Conservation (phyloP, 92 coral and sea anemone species). For the Epizoanthus scotinus region DNA sequence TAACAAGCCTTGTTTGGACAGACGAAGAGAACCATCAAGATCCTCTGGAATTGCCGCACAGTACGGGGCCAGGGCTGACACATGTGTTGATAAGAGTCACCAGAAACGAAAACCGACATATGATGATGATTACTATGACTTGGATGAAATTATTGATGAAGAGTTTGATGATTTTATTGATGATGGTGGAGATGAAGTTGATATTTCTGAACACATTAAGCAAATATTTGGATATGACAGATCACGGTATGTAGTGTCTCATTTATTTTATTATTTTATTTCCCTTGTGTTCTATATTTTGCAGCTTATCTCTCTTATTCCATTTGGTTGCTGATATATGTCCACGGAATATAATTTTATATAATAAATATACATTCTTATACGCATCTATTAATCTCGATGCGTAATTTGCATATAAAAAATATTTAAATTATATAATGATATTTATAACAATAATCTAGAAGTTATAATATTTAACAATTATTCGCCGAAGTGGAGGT, state of each 20-base stretch:
- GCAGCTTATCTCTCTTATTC: too few species aligned
- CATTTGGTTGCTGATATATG: neutral
- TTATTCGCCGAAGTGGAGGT: too few species aligned
- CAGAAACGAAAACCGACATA: slow-evolving; percentile 12
- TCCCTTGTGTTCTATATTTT: too few species aligned
- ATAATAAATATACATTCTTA: too few species aligned
- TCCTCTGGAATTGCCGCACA: slow-evolving; percentile 31
- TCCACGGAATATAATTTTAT: too few species aligned
- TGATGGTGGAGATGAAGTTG: slow-evolving; percentile 68
- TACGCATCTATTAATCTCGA: too few species aligned
- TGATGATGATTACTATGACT: slow-evolving; percentile 39
- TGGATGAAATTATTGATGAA: slow-evolving; percentile 57
- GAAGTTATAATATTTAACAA: too few species aligned
- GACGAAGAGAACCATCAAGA: neutral
- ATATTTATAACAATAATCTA: too few species aligned
- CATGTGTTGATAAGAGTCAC: neutral
- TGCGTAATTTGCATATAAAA: too few species aligned
- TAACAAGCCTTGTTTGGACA: neutral
- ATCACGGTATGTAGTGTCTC: slow-evolving; percentile 57
- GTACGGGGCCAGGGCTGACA: too few species aligned
- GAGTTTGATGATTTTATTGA: slow-evolving; percentile 82
- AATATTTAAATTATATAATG: too few species aligned
- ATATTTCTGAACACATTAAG: slow-evolving; percentile 81
- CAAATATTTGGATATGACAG: slow-evolving; percentile 97
- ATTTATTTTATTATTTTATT: too few species aligned